phyloP scores from a whole-genome alignment of 2,888 invertebrate species.

The Scaptomyza flava region DNA sequence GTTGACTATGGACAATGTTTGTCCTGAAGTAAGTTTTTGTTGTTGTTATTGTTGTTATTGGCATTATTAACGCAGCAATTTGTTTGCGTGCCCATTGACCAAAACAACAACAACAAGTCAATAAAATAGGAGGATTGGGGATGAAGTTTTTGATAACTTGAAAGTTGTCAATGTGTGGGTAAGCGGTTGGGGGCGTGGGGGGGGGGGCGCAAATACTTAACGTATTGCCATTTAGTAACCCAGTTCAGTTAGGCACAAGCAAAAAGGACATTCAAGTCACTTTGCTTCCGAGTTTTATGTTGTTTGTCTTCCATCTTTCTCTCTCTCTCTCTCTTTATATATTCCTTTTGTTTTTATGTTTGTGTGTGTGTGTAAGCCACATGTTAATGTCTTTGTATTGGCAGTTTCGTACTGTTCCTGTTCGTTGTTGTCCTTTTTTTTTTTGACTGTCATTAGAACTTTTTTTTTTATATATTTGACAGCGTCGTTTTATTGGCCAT shows the following conservation, averaged over 20 bases:
- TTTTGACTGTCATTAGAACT: slow-evolving; percentile 62
- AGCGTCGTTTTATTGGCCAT: slow-evolving; percentile 63
- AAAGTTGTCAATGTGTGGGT: slow-evolving; percentile 12
- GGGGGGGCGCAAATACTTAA: slow-evolving; percentile 42
- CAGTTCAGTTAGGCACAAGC: slow-evolving; percentile 23
- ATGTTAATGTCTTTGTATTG: slow-evolving; percentile 68
- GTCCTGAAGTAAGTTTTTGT: slow-evolving; percentile 1
- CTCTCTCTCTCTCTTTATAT: background rate
- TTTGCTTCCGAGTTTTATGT: slow-evolving; percentile 51
- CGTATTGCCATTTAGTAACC: slow-evolving; percentile 44
- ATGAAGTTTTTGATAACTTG: slow-evolving; percentile 9
- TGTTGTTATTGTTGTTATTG: slow-evolving; percentile 53
- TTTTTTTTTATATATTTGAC: slow-evolving; percentile 62
- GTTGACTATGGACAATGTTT: slow-evolving; percentile 35
- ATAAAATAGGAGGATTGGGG: background rate
- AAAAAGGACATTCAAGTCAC: slow-evolving; percentile 30
- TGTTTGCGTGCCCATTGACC: slow-evolving; percentile 48
- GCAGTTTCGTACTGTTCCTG: slow-evolving; percentile 21
- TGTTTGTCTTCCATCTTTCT: slow-evolving; percentile 41
- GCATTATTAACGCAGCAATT: slow-evolving; percentile 73
- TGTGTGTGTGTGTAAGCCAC: slow-evolving; percentile 63
- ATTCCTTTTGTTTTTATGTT: slow-evolving; percentile 27
- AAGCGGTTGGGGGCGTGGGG: background rate
- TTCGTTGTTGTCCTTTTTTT: slow-evolving; percentile 19
- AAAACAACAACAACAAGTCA: slow-evolving; percentile 34